These are phyloP conservation scores for Seladonia tumulorum DNA, from an alignment of 2,888 invertebrate genomes.

Conservation along the genomic window DNA sequence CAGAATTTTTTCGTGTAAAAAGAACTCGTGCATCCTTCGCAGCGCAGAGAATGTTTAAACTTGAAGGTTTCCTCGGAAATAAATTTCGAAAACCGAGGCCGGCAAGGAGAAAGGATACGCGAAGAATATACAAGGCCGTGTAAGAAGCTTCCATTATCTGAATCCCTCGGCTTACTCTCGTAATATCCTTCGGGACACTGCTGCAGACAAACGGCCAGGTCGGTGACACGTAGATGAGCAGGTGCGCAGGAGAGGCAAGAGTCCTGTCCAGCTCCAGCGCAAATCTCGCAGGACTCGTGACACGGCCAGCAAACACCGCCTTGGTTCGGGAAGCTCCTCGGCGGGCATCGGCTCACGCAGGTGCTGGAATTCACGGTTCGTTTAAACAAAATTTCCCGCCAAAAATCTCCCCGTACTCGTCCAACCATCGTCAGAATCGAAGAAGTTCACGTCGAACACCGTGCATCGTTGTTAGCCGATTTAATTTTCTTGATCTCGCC, in stretches of 20 bases:
- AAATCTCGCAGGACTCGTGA: conserved; percentile 95
- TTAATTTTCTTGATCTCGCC: neutral
- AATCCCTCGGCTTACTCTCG: conserved; percentile 87
- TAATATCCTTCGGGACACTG: conserved; percentile 96
- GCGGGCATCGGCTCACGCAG: conserved; percentile 94
- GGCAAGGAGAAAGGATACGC: neutral
- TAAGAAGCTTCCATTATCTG: neutral
- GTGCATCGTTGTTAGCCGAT: neutral
- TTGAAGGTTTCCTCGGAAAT: neutral
- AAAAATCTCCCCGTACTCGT: neutral
- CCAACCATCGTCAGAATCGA: neutral
- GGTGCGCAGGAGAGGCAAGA: conserved; percentile 94
- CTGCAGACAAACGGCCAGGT: conserved; percentile 94
- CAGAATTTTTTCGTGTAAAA: neutral
- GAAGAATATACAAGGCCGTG: neutral
- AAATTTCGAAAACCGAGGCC: neutral
- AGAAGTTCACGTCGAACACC: neutral
- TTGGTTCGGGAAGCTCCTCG: conserved; percentile 92
- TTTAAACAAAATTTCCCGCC: neutral
- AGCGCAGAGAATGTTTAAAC: neutral
- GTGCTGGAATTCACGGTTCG: conserved; percentile 86
- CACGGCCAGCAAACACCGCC: conserved; percentile 94
- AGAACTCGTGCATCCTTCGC: neutral
- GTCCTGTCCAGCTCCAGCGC: conserved; percentile 94
- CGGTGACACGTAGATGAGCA: conserved; percentile 92